Conservation (phyloP, 64 coral and sea anemone genomes). For the Stichodactyla mertensii region DNA sequence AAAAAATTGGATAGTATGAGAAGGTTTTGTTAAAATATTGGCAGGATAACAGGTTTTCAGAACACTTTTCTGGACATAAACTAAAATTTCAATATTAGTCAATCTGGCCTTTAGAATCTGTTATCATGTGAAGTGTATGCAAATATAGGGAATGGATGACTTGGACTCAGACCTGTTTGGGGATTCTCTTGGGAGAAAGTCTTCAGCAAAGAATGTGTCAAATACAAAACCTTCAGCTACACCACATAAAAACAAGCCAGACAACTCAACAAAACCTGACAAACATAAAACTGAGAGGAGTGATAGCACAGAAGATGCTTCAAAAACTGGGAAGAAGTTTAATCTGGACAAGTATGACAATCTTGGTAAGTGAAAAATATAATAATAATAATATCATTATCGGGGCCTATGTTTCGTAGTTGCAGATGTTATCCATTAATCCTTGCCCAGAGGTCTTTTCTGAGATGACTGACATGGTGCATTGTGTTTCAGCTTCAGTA, state of each 20-base stretch:
- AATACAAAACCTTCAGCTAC: constrained; percentile 14
- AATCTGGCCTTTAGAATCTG: too few species aligned
- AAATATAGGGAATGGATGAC: constrained; percentile 71
- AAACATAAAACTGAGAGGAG: background rate
- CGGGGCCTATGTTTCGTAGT: too few species aligned
- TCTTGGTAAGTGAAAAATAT: background rate
- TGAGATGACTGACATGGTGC: too few species aligned
- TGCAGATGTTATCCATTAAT: too few species aligned
- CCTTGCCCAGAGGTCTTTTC: too few species aligned
- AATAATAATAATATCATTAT: background rate
- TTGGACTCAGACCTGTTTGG: constrained; percentile 89
- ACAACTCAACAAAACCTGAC: constrained; percentile 20
- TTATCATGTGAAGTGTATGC: background rate
- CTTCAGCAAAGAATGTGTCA: constrained; percentile 32
- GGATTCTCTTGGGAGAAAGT: constrained; percentile 53
- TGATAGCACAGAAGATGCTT: background rate
- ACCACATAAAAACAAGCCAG: background rate
- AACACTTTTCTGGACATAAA: too few species aligned
- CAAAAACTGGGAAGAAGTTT: constrained; percentile 22
- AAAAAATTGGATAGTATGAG: too few species aligned
- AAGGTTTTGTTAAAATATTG: too few species aligned
- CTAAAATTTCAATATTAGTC: too few species aligned
- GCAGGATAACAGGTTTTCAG: too few species aligned
- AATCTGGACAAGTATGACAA: background rate
- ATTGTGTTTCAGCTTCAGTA: too few species aligned